Base-by-base conservation (phyloP, 1,140 invertebrate genomes). In the Choristoneura fumiferana region DNA sequence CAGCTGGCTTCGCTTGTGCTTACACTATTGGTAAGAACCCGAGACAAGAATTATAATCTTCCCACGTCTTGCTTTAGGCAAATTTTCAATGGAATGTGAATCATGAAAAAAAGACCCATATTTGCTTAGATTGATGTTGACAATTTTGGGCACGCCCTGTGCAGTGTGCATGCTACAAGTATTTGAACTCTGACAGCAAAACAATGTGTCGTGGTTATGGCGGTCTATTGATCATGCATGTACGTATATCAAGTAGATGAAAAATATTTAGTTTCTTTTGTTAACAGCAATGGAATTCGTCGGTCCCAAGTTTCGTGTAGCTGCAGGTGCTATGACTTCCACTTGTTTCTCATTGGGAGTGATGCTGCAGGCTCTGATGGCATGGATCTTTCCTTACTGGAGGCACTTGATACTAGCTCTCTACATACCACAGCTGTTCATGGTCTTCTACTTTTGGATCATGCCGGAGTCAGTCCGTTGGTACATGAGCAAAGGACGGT, bases 241-340 rank as follows among this genome's bases (percentile, higher is more conserved):
- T n/a, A n/a, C n/a, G n/a, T n/a, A n/a, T n/a, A n/a, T n/a, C n/a
- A n/a, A n/a, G n/a, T n/a, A n/a, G n/a, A n/a, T n/a, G n/a, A n/a
- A n/a, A n/a, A n/a, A n/a, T n/a, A n/a, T n/a, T n/a, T n/a, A 29
- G 22, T 29, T 29, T 29, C 13, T 14, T 29, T 64, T 55, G 38
- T 55, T 81, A 78, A 45, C 72, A 94, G 94, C 92, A 38, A 90
- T 95, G 63, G 95, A 96, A 78, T 89, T 94, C 65, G 92, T 94
- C 0, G 93, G 92, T 4, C 91, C 93, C 10, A 89, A 91, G 49
- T 91, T 92, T 52, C 85, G 95, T 57, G 93, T 94, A 0, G 73
- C 94, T 8, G 92, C 91, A 59, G 93, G 93, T 17, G 91, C 93
- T 3, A 71, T 94, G 0, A 91, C 93, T 2, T 91, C 92, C 29